Base-by-base conservation (phyloP, 1,140 invertebrate genomes). In the Drosophila miranda region DNA sequence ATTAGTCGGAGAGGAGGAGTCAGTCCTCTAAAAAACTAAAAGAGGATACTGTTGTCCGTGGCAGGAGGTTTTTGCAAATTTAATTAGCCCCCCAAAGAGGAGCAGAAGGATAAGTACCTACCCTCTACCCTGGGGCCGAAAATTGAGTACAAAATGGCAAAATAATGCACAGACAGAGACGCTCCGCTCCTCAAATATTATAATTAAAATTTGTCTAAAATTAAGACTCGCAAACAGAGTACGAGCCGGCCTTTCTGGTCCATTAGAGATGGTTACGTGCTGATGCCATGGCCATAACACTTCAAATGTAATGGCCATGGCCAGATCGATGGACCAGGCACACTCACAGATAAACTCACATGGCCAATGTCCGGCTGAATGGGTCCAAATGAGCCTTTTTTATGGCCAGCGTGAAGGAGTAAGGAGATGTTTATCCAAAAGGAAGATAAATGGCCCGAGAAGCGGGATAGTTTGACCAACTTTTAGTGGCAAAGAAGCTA, bases 401-500 rank as follows among this genome's bases (percentile, higher is more conserved):
- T 64, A 51, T 46, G 54, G 6, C 23, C 23, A 43, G 23, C 13
- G 26, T 56, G 9, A n/a, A 43, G 53, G 14, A 23, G 28, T 45
- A 2, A 21, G 23, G 23, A 5, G 11, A 34, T 69, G 58, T 56
- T 53, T 41, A 30, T 45, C 55, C 59, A 42, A 64, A 60, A 49
- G 51, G 30, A 73, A 80, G 78, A 77, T 63, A 82, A 82, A 77
- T 77, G 73, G 63, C 61, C 49, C 2, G 21, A 6, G 26, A 43
- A 41, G 43, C 55, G 43, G 45, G 14, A 49, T 41, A 43, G 45
- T 55, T 49, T 60, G 44, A 13, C 34, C 44, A 71, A 61, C 51
- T 79, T 80, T 70, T 28, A 49, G 42, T 60, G 42, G 52, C 34
- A n/a, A 58, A 58, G 52, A 8, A 53, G 14, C 42, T 43, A 19